These are phyloP conservation scores for Talpa occidentalis DNA, from an alignment of 2,113 vertebrate species.

Conservation along the genomic window DNA sequence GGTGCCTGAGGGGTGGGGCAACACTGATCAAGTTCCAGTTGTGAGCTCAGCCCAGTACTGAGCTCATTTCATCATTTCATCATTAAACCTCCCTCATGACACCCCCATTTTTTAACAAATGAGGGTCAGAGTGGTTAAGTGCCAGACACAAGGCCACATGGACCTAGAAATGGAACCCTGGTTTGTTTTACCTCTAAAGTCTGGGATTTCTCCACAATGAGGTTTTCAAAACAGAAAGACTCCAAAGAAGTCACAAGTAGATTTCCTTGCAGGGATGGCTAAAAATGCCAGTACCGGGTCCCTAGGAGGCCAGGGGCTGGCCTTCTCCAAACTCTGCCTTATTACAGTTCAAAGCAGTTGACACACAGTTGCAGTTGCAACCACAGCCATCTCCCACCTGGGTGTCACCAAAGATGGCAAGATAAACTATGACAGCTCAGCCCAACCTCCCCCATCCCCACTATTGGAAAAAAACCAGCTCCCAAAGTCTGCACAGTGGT, in stretches of 20 bases:
- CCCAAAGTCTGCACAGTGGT: neutral
- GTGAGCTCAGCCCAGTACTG: neutral
- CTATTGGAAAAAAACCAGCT: neutral
- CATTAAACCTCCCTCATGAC: neutral
- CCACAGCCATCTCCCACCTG: neutral
- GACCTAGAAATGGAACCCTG: neutral
- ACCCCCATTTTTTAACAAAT: neutral
- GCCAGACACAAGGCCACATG: fast-evolving
- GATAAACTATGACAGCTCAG: neutral
- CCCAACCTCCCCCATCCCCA: neutral
- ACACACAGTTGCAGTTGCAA: no score
- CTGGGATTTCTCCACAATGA: neutral
- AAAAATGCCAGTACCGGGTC: neutral
- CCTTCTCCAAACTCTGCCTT: neutral
- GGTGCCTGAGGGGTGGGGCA: fast-evolving
- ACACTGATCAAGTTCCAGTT: neutral
- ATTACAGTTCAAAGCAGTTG: neutral
- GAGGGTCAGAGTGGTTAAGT: neutral
- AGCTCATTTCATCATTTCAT: neutral
- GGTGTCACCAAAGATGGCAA: neutral
- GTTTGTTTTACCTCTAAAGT: neutral
- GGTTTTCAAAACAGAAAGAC: conserved; percentile 29
- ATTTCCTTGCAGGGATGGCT: neutral
- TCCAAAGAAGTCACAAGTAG: neutral
- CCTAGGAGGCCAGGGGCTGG: neutral